Evolutionary conservation across 2,797 vertebrate genomes (phyloP).

Genomic region (Hoplostethus mediterraneus): DNA sequence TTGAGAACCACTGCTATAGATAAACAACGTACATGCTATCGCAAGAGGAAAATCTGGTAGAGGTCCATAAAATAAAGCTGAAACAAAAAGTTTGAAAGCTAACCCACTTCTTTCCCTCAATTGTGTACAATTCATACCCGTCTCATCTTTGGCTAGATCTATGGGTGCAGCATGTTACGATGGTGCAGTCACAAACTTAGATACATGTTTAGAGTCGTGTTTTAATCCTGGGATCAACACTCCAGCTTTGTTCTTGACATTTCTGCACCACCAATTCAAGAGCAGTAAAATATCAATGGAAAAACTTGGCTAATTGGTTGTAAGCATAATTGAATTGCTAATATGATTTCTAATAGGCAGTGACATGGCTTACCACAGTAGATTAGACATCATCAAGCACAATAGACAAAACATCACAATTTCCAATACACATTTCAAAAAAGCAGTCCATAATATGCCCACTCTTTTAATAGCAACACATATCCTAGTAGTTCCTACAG

Average conservation of each 20-base stretch:
- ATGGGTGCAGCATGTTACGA: constrained; percentile 10
- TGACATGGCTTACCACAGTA: constrained; percentile 5
- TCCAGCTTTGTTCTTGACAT: constrained; percentile 64
- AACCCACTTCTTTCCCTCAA: constrained; percentile 6
- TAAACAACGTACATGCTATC: constrained; percentile 4
- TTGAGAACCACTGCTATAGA: constrained; percentile 16
- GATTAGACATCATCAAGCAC: constrained; percentile 24
- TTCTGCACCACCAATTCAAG: constrained; percentile 7
- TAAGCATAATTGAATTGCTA: constrained; percentile 13
- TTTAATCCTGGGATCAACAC: constrained; percentile 21
- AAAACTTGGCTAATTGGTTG: constrained; percentile 18
- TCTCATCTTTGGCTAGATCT: constrained; percentile 71
- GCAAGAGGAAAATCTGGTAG: constrained; percentile 24
- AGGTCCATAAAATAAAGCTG: constrained; percentile 59
- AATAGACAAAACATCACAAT: constrained; percentile 42
- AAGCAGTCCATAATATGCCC: neutral
- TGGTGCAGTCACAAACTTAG: constrained; percentile 44
- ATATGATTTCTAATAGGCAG: constrained; percentile 1
- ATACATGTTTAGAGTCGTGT: constrained; percentile 23
- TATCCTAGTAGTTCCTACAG: constrained; percentile 39
- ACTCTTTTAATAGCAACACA: constrained; percentile 45
- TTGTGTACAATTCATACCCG: constrained; percentile 38
- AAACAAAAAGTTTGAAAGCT: constrained; percentile 51
- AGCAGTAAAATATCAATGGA: constrained; percentile 7
- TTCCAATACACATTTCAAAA: constrained; percentile 38